phyloP scores from a whole-genome alignment of 2,797 vertebrate genomes.

The Schizothorax lantsangensis region DNA sequence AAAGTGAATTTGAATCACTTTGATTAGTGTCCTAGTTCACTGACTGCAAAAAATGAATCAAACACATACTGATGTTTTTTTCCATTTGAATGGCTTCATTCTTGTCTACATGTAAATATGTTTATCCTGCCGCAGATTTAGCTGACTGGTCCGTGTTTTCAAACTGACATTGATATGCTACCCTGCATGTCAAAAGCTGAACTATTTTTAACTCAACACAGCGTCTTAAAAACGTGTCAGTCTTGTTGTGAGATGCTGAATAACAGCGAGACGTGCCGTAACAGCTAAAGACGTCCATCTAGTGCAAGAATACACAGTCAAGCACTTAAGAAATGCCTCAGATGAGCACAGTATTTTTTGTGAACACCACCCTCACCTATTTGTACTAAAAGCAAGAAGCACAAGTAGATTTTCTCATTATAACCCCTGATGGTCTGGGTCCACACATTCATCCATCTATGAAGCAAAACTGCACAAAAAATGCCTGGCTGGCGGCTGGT shows the following conservation, averaged over 20 bases:
- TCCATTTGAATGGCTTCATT: not conserved
- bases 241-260: not conserved
- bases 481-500: not conserved
- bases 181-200: not conserved
- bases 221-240: not conserved
- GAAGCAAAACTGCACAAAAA: not conserved
- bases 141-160: not conserved
- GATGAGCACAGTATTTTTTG: not conserved
- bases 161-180: slow-evolving; percentile 8
- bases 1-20: not conserved
- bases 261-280: not conserved
- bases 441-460: not conserved
- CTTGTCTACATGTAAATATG: not conserved
- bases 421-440: not conserved
- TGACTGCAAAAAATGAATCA: not conserved
- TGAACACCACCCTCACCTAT: not conserved
- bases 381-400: not conserved
- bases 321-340: not conserved
- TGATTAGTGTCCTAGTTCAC: not conserved
- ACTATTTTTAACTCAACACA: slow-evolving; percentile 8
- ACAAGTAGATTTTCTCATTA: not conserved
- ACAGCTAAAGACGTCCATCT: not conserved
- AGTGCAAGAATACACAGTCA: not conserved
- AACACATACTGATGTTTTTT: not conserved
- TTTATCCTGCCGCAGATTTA: not conserved